Base-by-base conservation (phyloP, 2,888 invertebrate species). In the Poecilobothrus nobilitatus region DNA sequence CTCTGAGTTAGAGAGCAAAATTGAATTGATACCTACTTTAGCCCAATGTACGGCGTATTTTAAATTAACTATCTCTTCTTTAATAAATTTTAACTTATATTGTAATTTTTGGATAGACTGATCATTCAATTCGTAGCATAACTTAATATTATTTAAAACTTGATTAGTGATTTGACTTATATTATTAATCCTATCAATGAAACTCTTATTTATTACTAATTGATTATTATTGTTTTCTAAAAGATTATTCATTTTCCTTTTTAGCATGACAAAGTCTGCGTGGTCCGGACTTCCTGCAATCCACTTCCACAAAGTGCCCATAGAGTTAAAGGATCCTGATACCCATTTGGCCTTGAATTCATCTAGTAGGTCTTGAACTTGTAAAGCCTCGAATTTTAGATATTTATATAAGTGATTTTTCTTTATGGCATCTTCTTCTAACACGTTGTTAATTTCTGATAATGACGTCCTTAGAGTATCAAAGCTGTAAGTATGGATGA, bases 401-500 rank as follows among this genome's bases (percentile, higher is more conserved):
- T 20, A 62, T n/a, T 2, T 2, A 18, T 20, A 2, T n/a, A 62
- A 1, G 20, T n/a, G 8, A n/a, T 62, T 9, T 20, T 15, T 9
- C n/a, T n/a, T 62, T n/a, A n/a, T 62, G 1, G 2, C n/a, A n/a
- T 20, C 18, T 20, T 15, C 10, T 3, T 21, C 20, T n/a, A 15
- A 8, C 9, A n/a, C 20, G 18, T n/a, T 2, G 9, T 62, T 62
- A 3, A 62, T 62, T 21, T 62, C 5, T 15, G 1, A 7, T 18
- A 62, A 21, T n/a, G 65, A 65, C 6, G 65, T n/a, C 44, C 44
- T 34, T 64, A 69, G 68, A 27, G 68, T 64, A 9, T 70, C 67
- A 0, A 69, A 37, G 15, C 71, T 68, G n/a, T 71, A 68, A 15
- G 67, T 68, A 53, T 71, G 71, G 5, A 72, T 70, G 15, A 68